These are phyloP conservation scores for Halocaridina rubra DNA, from an alignment of 2,888 invertebrate genomes.

Conservation along the genomic window DNA sequence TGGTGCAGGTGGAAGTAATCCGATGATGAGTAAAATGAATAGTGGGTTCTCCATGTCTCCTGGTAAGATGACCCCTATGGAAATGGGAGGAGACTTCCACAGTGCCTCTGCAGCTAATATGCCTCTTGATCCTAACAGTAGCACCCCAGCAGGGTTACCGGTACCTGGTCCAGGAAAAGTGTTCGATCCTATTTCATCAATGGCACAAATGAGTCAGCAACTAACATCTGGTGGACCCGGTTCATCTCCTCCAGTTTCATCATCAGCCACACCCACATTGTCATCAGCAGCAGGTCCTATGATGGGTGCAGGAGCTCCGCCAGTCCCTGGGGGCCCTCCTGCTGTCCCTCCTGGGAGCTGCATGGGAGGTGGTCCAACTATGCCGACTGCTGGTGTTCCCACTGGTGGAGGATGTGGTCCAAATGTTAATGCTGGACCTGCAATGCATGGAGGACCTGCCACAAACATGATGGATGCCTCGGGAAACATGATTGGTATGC, in stretches of 20 bases:
- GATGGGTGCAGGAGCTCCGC: constrained; percentile 34
- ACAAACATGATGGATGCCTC: constrained; percentile 44
- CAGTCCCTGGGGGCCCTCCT: constrained; percentile 43
- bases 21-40: constrained; percentile 54
- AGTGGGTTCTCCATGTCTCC: constrained; percentile 58
- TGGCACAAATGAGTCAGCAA: constrained; percentile 95
- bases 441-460: constrained; percentile 32
- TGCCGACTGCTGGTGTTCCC: constrained; percentile 57
- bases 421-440: background rate
- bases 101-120: constrained; percentile 67
- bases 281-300: constrained; percentile 41
- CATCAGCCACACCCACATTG: constrained; percentile 53
- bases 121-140: constrained; percentile 68
- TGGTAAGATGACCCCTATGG: constrained; percentile 64
- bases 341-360: background rate
- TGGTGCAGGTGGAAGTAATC: constrained; percentile 12
- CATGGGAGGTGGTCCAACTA: background rate
- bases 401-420: constrained; percentile 69
- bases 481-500: constrained; percentile 48
- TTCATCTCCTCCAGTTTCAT: constrained; percentile 72
- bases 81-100: constrained; percentile 63
- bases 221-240: constrained; percentile 72
- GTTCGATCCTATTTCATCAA: constrained; percentile 92
- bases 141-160: constrained; percentile 64
- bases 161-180: constrained; percentile 67